Evolutionary conservation across 2,888 invertebrate species (phyloP).

Genomic region (Crematogaster levior): DNA sequence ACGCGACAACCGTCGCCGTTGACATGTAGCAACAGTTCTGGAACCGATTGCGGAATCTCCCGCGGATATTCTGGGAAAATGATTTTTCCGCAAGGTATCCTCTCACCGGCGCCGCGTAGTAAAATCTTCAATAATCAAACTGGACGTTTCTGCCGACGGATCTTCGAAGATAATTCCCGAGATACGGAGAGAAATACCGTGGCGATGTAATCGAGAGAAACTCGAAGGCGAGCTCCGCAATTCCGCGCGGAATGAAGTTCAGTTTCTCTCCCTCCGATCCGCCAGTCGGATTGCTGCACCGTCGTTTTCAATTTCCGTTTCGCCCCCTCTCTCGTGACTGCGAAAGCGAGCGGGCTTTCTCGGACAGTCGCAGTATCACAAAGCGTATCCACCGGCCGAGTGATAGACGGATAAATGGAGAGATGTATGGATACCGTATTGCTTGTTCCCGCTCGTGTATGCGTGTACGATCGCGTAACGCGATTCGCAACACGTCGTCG

Average conservation of each 20-base stretch:
- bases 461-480: constrained; percentile 1
- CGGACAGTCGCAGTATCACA: constrained; percentile 18
- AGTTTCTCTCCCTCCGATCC: constrained; percentile 31
- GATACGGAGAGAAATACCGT: constrained; percentile 33
- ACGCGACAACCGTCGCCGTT: neutral
- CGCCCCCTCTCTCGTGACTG: neutral
- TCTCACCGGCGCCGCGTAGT: neutral
- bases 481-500: constrained; percentile 28
- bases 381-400: neutral
- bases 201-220: constrained; percentile 29
- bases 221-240: constrained; percentile 23
- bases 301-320: constrained; percentile 51
- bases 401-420: neutral
- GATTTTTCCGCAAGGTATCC: neutral
- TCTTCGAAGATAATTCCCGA: constrained; percentile 30
- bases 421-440: neutral
- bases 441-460: neutral
- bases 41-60: neutral
- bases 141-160: constrained; percentile 9
- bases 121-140: constrained; percentile 38
- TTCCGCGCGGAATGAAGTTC: constrained; percentile 36
- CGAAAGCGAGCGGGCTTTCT: constrained; percentile 16
- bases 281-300: constrained; percentile 6
- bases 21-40: neutral
- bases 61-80: neutral